A percentile compares a stretch with the other conserved stretches of the same genome.
Evolutionary conservation across 2,888 invertebrate species (phyloP).

Genomic region (Ceraclea dissimilis): DNA sequence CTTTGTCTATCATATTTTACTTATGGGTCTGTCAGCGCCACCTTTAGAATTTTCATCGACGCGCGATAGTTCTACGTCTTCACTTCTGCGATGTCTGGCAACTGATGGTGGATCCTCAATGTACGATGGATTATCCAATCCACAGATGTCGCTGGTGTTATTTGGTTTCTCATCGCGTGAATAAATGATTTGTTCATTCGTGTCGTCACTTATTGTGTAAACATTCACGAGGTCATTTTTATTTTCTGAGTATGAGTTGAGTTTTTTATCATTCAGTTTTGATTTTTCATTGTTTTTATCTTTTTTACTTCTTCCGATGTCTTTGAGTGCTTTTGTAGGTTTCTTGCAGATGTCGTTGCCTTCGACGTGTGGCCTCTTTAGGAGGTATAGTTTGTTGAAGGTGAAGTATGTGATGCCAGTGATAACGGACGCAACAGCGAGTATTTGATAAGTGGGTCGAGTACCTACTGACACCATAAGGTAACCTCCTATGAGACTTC

Average conservation of each 20-base stretch:
- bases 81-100: not conserved
- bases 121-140: slow-evolving; percentile 20
- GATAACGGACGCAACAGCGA: slow-evolving; percentile 53
- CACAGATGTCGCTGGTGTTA: slow-evolving; percentile 5
- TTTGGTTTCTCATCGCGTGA: slow-evolving; percentile 7
- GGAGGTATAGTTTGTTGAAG: slow-evolving; percentile 59
- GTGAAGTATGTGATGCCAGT: slow-evolving; percentile 61
- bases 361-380: slow-evolving; percentile 44
- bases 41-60: not conserved
- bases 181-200: slow-evolving; percentile 9
- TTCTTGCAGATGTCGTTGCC: slow-evolving; percentile 54
- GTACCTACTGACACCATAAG: slow-evolving; percentile 66
- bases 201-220: slow-evolving; percentile 5
- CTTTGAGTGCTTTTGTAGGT: slow-evolving; percentile 36
- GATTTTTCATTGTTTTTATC: slow-evolving; percentile 32
- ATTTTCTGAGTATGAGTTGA: slow-evolving; percentile 28
- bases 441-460: slow-evolving; percentile 63
- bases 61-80: not conserved
- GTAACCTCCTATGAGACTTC: slow-evolving; percentile 69
- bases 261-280: slow-evolving; percentile 30
- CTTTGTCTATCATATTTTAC: not conserved
- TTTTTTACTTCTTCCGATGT: slow-evolving; percentile 31
- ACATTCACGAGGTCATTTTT: slow-evolving; percentile 11
- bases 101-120: not conserved
- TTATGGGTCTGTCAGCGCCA: not conserved